These are phyloP conservation scores for Vultur gryphus DNA, from an alignment of 2,797 vertebrate species.

Conservation along the genomic window DNA sequence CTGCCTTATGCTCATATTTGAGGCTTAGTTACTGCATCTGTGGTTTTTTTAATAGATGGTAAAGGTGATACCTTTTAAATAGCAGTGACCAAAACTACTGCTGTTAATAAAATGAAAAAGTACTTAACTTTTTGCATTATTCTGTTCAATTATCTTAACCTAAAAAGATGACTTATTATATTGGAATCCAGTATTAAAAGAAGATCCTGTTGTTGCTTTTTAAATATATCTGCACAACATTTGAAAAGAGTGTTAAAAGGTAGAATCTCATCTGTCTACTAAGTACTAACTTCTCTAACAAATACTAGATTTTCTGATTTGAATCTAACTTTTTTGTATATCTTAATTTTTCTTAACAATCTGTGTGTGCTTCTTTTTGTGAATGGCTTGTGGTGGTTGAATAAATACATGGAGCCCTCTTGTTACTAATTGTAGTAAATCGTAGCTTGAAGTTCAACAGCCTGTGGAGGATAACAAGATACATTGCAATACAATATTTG, in stretches of 20 bases:
- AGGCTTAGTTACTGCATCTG: not conserved
- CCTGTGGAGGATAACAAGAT: not conserved
- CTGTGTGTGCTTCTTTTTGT: slow-evolving; percentile 33
- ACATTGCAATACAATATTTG: not conserved
- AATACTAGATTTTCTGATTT: slow-evolving; percentile 41
- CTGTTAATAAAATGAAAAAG: not conserved
- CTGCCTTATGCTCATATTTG: not conserved
- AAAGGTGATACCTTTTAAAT: slow-evolving; percentile 33
- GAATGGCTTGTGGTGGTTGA: slow-evolving; percentile 57
- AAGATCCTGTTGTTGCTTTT: not conserved
- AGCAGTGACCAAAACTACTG: not conserved
- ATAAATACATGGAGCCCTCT: not conserved
- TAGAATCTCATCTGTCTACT: slow-evolving; percentile 73
- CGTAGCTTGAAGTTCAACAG: not conserved
- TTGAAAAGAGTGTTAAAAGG: slow-evolving; percentile 61
- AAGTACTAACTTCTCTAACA: slow-evolving; percentile 57
- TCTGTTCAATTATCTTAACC: not conserved
- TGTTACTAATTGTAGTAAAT: slow-evolving; percentile 25
- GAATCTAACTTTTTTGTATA: slow-evolving; percentile 6
- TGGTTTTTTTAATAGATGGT: not conserved
- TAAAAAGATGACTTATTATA: not conserved
- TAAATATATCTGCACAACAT: slow-evolving; percentile 47
- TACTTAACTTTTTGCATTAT: not conserved
- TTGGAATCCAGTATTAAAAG: not conserved
- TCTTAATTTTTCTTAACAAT: slow-evolving; percentile 32